Conservation (phyloP, 2,888 invertebrate genomes). For the Agrotis segetum region DNA sequence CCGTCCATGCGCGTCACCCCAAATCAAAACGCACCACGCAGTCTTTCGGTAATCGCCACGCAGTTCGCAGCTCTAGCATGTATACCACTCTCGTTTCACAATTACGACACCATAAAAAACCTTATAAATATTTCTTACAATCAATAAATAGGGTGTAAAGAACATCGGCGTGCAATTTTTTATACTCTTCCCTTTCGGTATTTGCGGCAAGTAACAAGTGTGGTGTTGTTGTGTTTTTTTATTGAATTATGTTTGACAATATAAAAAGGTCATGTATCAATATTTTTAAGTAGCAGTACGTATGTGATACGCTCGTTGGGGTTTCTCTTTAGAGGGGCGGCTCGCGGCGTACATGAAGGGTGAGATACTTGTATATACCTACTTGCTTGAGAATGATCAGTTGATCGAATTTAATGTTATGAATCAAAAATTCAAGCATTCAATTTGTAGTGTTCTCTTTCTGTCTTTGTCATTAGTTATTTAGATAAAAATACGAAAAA, state of each 20-base stretch:
- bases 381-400: slow-evolving; percentile 33
- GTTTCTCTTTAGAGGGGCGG: slow-evolving; percentile 74
- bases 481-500: not conserved
- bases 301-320: slow-evolving; percentile 73
- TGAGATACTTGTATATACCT: slow-evolving; percentile 75
- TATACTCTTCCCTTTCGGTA: slow-evolving; percentile 52
- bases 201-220: slow-evolving; percentile 64
- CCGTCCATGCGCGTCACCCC: slow-evolving; percentile 84
- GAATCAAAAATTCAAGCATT: not conserved
- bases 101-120: slow-evolving; percentile 67
- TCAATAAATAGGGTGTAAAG: slow-evolving; percentile 67
- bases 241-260: slow-evolving; percentile 63
- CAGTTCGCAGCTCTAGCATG: slow-evolving; percentile 78
- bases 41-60: slow-evolving; percentile 84
- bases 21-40: slow-evolving; percentile 83
- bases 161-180: slow-evolving; percentile 52
- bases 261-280: slow-evolving; percentile 74
- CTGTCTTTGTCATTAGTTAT: not conserved
- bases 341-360: slow-evolving; percentile 84
- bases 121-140: slow-evolving; percentile 63
- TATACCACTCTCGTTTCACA: slow-evolving; percentile 65
- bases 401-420: slow-evolving; percentile 11
- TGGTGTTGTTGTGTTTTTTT: slow-evolving; percentile 71
- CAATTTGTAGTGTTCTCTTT: not conserved
- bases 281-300: slow-evolving; percentile 73